phyloP scores from a whole-genome alignment of 2,113 vertebrate species.

The Chaetops frenatus region DNA sequence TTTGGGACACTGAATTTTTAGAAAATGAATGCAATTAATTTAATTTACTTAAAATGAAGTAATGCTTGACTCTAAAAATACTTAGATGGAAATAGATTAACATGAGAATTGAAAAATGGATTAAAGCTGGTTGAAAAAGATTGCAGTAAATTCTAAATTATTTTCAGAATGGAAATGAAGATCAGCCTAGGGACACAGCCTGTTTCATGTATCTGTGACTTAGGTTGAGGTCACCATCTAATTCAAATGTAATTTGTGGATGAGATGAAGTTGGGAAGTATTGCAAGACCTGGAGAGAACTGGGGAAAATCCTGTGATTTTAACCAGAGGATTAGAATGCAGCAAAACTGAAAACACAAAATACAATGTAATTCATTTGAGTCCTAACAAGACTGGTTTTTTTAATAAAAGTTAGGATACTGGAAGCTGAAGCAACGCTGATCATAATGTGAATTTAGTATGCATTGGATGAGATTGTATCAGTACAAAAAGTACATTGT shows the following conservation, averaged over 20 bases:
- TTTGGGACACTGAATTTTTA: not conserved
- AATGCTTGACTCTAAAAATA: not conserved
- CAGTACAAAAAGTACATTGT: not conserved
- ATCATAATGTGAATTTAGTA: not conserved
- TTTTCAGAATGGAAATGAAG: not conserved
- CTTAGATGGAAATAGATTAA: not conserved
- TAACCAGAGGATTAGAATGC: not conserved
- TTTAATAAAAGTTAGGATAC: not conserved
- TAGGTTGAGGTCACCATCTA: not conserved
- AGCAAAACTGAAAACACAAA: not conserved
- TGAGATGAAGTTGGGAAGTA: not conserved
- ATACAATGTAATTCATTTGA: not conserved
- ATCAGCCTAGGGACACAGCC: not conserved
- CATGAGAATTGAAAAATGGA: not conserved
- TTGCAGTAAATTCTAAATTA: not conserved
- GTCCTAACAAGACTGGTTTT: not conserved
- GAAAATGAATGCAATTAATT: not conserved
- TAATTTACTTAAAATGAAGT: not conserved
- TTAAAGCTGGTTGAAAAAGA: not conserved
- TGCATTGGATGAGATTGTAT: not conserved
- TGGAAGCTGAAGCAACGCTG: not conserved
- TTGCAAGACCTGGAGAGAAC: not conserved
- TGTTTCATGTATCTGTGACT: not conserved
- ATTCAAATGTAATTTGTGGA: not conserved
- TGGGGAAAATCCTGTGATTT: not conserved